A percentile compares a stretch with the other conserved stretches of the same genome.
These are phyloP conservation scores for Cheilosia scutellata DNA, from an alignment of 2,888 invertebrate species.

Conservation along the genomic window DNA sequence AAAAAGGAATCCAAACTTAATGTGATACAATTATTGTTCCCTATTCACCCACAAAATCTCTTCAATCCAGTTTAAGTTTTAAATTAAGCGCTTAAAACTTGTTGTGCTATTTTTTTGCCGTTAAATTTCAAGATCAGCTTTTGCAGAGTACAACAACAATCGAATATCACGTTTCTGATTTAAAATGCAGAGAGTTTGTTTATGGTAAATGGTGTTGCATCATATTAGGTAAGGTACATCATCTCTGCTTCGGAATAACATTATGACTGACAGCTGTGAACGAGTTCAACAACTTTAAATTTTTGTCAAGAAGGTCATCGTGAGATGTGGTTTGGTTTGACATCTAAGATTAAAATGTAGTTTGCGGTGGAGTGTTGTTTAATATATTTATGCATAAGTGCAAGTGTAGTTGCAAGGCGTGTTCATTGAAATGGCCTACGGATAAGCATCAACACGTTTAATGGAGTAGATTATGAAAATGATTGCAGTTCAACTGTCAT, in stretches of 20 bases:
- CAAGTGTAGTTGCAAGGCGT: background rate
- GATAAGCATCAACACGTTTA: background rate
- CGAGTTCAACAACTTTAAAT: slow-evolving; percentile 16
- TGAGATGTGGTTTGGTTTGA: background rate
- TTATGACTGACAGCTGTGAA: slow-evolving; percentile 16
- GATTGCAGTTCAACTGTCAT: background rate
- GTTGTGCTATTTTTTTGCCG: slow-evolving; percentile 23
- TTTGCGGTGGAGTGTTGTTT: background rate
- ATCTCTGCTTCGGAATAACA: slow-evolving; percentile 14
- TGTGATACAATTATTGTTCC: background rate
- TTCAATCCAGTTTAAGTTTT: slow-evolving; percentile 29
- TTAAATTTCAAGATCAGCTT: slow-evolving; percentile 42
- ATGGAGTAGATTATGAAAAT: background rate
- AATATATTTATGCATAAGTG: background rate
- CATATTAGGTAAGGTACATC: slow-evolving; percentile 36
- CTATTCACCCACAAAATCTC: background rate
- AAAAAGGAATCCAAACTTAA: slow-evolving; percentile 11
- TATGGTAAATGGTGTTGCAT: slow-evolving; percentile 62
- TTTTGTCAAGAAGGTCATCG: slow-evolving; percentile 9
- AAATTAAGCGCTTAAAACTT: slow-evolving; percentile 20
- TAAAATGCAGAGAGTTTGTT: slow-evolving; percentile 41
- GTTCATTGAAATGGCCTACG: background rate
- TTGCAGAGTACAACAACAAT: background rate
- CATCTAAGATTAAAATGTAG: slow-evolving; percentile 24
- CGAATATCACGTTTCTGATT: slow-evolving; percentile 45